Conservation (phyloP, 2,797 vertebrate genomes). For the Eulemur coronatus region DNA sequence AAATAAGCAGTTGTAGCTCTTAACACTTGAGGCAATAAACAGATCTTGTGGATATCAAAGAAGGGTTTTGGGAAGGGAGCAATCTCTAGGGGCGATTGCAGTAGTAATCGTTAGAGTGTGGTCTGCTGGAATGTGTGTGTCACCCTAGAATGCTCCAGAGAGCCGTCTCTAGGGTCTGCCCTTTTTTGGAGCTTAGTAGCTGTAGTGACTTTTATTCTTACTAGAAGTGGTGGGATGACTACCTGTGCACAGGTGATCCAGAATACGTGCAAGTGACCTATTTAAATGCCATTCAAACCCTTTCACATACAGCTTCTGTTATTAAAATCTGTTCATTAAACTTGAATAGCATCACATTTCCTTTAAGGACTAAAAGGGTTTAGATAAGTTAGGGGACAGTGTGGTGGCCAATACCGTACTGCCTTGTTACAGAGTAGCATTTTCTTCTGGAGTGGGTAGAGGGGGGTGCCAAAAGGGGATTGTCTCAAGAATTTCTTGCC, state of each 20-base stretch:
- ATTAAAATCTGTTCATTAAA: conserved; percentile 5
- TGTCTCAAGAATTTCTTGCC: neutral
- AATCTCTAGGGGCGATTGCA: neutral
- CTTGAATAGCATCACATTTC: neutral
- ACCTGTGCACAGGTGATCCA: neutral
- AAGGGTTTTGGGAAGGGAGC: neutral
- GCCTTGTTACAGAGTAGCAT: neutral
- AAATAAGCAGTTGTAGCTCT: neutral
- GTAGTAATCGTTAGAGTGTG: neutral
- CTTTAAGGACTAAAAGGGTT: conserved; percentile 8
- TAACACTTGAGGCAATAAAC: neutral
- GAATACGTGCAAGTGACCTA: neutral
- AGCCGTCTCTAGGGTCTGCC: neutral
- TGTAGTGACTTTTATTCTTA: neutral
- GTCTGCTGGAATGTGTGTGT: neutral
- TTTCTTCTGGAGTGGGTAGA: neutral
- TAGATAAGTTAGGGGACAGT: neutral
- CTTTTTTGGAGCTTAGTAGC: neutral
- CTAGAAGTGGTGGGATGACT: neutral
- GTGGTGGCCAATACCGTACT: neutral
- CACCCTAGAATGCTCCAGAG: neutral
- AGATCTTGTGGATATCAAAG: neutral
- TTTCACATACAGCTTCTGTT: neutral
- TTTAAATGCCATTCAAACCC: neutral
- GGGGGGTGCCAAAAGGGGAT: neutral